Base-by-base conservation (phyloP, 2,113 vertebrate species). In the Gavia stellata region DNA sequence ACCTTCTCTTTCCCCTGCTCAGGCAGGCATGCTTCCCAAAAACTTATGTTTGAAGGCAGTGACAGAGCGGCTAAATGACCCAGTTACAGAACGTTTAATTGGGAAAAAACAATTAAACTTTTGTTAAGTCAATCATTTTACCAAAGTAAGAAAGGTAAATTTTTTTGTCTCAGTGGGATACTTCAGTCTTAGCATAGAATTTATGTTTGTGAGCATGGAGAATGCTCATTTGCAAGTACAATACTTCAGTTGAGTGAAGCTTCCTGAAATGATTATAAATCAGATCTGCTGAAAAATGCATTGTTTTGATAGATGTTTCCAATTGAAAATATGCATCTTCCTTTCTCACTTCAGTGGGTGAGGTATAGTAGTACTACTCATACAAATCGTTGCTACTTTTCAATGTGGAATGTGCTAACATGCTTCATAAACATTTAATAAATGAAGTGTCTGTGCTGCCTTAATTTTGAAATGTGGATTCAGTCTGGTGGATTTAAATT, bases 391-490 rank as follows among this genome's bases (percentile, higher is more conserved):
- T 67, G 38, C 56, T 61, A 7, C n/a, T 67, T 87, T 63, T 75
- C 56, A 33, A 10, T 44, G 31, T 87, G 31, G 44, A 67, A 85
- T 42, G 28, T 81, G 17, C 18, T 81, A 80, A 45, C n/a, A 4
- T 70, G 14, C 73, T 95, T 81, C 75, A 58, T 88, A 75, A 81
- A 71, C 33, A 19, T 63, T 79, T 90, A 62, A 61, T 40, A 75
- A 80, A 63, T 88, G 20, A 75, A 80, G 18, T 4, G 6, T 68
- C 62, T 82, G 15, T 88, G 19, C 40, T 88, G 77, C 34, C 50
- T 66, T 67, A 25, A 72, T 78, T 77, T 95, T 59, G 77, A 96
- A 89, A 63, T 63, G 36, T 78, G 26, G 42, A 55, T 94, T 14
- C 2, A 9, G 15, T 61, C 45, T 36, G 8, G 12, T 66, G 63